Conservation (phyloP, 2,797 vertebrate species). For the Takifugu rubripes region DNA sequence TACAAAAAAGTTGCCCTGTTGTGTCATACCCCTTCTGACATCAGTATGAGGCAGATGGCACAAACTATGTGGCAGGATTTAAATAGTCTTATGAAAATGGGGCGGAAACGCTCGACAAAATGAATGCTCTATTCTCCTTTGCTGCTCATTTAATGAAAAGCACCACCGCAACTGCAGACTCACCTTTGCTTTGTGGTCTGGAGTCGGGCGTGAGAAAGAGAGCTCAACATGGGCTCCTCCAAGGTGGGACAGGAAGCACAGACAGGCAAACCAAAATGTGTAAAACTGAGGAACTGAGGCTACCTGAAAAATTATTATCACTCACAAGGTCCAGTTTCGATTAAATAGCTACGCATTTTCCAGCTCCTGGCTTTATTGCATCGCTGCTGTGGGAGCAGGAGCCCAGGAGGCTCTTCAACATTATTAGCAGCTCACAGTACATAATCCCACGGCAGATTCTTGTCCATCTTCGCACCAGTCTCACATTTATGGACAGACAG, state of each 20-base stretch:
- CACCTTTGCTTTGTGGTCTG: conserved; percentile 32
- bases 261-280: conserved; percentile 48
- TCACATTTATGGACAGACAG: conserved; percentile 56
- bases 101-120: conserved; percentile 48
- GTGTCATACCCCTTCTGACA: conserved; percentile 71
- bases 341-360: conserved; percentile 75
- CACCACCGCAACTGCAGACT: conserved; percentile 21
- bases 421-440: conserved; percentile 80
- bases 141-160: conserved; percentile 25
- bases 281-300: conserved; percentile 45
- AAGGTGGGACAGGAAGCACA: conserved; percentile 45
- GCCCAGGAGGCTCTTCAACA: conserved; percentile 76
- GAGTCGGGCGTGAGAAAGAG: conserved; percentile 56
- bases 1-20: conserved; percentile 70
- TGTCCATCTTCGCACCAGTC: conserved; percentile 66
- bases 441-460: conserved; percentile 71
- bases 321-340: conserved; percentile 70
- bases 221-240: conserved; percentile 59
- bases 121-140: conserved; percentile 15
- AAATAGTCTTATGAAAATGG: conserved; percentile 55
- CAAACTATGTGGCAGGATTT: conserved; percentile 68
- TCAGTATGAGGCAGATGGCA: conserved; percentile 75
- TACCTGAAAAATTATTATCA: conserved; percentile 75
- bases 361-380: conserved; percentile 79
- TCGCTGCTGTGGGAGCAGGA: conserved; percentile 73